Evolutionary conservation across 2,113 vertebrate species (phyloP).

Genomic region (Sarotherodon lohbergeri): DNA sequence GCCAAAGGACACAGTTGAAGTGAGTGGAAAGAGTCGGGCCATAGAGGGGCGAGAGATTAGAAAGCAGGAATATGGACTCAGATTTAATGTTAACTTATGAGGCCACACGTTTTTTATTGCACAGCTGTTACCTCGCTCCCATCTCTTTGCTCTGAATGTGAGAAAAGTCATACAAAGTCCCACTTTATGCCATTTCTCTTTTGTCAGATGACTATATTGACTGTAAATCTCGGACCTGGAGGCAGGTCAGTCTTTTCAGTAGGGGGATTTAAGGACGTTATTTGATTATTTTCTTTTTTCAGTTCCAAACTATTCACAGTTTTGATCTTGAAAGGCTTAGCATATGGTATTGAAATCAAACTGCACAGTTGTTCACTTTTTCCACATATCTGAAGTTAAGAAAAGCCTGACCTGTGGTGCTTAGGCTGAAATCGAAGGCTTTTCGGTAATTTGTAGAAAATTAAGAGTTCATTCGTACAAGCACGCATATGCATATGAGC

Average conservation of each 20-base stretch:
- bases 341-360: constrained; percentile 41
- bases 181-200: constrained; percentile 22
- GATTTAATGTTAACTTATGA: constrained; percentile 52
- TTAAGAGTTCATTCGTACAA: not conserved
- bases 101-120: constrained; percentile 61
- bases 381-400: not conserved
- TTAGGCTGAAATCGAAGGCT: not conserved
- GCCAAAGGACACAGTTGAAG: constrained; percentile 55
- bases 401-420: not conserved
- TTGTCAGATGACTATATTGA: not conserved
- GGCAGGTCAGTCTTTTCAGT: constrained; percentile 22
- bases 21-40: constrained; percentile 43
- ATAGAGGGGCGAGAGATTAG: constrained; percentile 38
- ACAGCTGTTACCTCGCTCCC: constrained; percentile 49
- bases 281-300: constrained; percentile 31
- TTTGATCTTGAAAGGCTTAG: constrained; percentile 34
- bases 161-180: constrained; percentile 39
- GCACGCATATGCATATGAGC: too few species aligned
- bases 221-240: constrained; percentile 44
- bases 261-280: constrained; percentile 25
- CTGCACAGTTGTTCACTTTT: constrained; percentile 8
- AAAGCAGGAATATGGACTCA: constrained; percentile 29
- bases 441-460: not conserved
- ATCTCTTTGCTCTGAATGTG: constrained; percentile 32
- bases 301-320: constrained; percentile 12